Conservation (phyloP, 1,140 invertebrate genomes). For the Philaenus spumarius region DNA sequence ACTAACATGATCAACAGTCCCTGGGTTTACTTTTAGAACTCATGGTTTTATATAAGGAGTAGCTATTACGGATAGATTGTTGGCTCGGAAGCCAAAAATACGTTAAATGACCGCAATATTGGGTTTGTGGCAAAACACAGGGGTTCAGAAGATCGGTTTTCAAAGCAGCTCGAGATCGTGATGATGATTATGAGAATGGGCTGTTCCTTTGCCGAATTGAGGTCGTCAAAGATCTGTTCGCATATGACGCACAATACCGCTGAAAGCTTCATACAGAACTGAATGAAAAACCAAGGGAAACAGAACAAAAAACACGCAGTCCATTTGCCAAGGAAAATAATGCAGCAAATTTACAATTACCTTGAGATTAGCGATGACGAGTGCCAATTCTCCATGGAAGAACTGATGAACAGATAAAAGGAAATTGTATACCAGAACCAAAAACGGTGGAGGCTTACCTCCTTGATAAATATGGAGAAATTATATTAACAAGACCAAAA, state of each 20-base stretch:
- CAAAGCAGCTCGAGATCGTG: neutral
- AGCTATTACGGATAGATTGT: neutral
- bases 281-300: neutral
- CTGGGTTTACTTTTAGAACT: too few relatives aligned
- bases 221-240: neutral
- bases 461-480: constrained; percentile 3
- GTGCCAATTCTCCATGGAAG: neutral
- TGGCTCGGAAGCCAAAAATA: neutral
- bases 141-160: neutral
- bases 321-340: neutral
- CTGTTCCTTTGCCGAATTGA: neutral
- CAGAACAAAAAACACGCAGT: neutral
- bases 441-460: neutral
- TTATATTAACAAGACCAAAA: constrained; percentile 17
- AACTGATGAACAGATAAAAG: neutral
- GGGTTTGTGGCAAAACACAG: neutral
- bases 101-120: neutral
- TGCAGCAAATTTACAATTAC: neutral
- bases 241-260: neutral
- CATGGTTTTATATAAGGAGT: neutral
- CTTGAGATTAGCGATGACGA: neutral
- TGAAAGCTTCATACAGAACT: neutral
- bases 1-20: constrained; percentile 1
- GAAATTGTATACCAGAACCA: neutral
- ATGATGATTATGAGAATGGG: neutral